phyloP scores from a whole-genome alignment of 2,797 vertebrate species.

The Erethizon dorsatum region DNA sequence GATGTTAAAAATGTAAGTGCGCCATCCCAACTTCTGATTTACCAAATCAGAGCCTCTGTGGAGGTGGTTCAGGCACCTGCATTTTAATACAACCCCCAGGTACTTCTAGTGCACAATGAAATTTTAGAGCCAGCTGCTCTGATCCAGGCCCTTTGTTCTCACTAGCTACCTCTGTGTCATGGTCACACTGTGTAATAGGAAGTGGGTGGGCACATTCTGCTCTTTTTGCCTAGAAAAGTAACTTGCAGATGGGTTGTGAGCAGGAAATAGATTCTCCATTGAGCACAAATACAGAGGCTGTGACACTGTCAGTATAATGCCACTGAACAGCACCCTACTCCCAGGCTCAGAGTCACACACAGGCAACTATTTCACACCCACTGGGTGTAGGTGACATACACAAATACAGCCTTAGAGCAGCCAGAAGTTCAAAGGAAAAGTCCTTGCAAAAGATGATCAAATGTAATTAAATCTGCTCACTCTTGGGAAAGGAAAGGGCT shows the following conservation, averaged over 20 bases:
- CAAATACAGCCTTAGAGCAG: not conserved
- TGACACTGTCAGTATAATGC: not conserved
- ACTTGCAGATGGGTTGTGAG: not conserved
- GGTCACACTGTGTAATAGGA: constrained; percentile 31
- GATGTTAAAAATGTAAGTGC: not conserved
- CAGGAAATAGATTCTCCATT: constrained; percentile 58
- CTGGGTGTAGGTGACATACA: not conserved
- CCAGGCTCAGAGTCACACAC: accelerated
- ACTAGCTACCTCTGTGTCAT: not conserved
- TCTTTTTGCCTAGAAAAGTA: constrained; percentile 57
- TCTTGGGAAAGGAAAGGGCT: not conserved
- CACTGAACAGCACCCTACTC: not conserved
- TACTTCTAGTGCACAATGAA: not conserved
- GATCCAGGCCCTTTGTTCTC: constrained; percentile 32
- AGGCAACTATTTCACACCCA: not conserved
- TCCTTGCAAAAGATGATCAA: constrained; percentile 5
- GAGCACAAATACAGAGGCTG: not conserved
- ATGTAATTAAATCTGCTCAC: constrained; percentile 66
- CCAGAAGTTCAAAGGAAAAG: constrained; percentile 39
- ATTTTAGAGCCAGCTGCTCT: not conserved
- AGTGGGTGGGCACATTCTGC: constrained; percentile 27
- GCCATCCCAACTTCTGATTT: not conserved
- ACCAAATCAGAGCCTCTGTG: not conserved
- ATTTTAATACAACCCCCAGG: not conserved
- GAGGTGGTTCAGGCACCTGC: not conserved